Base-by-base conservation (phyloP, 2,888 invertebrate genomes). In the Galerucella calmariensis region DNA sequence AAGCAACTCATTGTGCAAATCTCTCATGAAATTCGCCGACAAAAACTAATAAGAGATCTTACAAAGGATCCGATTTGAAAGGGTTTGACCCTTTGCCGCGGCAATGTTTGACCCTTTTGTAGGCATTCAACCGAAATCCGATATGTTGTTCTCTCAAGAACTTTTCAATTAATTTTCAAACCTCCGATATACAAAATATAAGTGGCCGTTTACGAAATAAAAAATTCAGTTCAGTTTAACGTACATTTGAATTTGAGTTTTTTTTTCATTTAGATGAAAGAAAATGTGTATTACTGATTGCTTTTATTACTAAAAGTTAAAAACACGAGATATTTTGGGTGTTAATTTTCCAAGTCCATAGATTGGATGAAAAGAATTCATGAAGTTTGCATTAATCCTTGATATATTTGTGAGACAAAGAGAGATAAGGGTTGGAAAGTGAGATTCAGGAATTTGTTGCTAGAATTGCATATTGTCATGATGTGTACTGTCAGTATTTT, bases 61-160 rank as follows among this genome's bases (percentile, higher is more conserved):
- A 81, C 83, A 83, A 83, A 83, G 81, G 82, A 78, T 77, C 83
- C 83, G 82, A 83, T 82, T 83, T 82, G 81, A 81, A 83, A 82
- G 82, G 82, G 81, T 76, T 83, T 82, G 81, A 81, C 82, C 82
- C 82, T 75, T 72, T 59, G 51, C 72, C 73, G 76, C 78, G 78
- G 80, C 79, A 77, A 80, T 80, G 81, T 82, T 82, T 82, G 81
- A 78, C 81, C 82, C 81, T 79, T 81, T 81, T 79, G 77, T 76
- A 71, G 65, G 75, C 79, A 76, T 78, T 77, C 77, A 79, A 79
- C 79, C 77, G 82, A 80, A 81, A 81, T 80, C 79, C 79, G 81
- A 81, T 81, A 80, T 80, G 79, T 79, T 78, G 75, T 79, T 79
- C 76, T 78, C 53, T 62, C 61, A 44, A 65, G 59, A 65, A 62